Base-by-base conservation (phyloP, 2,113 vertebrate genomes). In the Tricholaema leucomelas region DNA sequence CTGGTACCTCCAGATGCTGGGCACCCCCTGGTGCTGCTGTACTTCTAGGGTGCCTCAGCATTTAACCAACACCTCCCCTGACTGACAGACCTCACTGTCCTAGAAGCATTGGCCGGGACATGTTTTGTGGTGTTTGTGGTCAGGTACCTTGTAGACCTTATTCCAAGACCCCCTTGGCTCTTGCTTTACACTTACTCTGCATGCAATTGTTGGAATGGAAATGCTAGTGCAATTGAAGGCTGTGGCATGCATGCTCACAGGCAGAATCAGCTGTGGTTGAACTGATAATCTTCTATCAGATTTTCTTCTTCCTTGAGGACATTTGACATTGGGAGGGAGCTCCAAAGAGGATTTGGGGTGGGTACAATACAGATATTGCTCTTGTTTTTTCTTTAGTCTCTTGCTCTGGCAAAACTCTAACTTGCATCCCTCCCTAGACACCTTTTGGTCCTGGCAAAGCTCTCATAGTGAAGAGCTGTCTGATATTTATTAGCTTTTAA, bases 1-100 rank as follows among this genome's bases (percentile, higher is more conserved):
- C 30, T 3, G 12, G 19, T 17, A 2, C 36, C 31, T 15, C 12
- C 20, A 6, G 63, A 38, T 5, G 0, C 33, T 6, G 33, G 61
- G 13, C 20, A 58, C 20, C 23, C 42, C 2, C 3, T 9, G n/a
- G 1, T 40, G 38, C 44, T n/a, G 8, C 0, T 3, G 18, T 18
- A 5, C 21, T 59, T 23, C 36, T 42, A 38, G 48, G 7, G 8
- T 58, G 14, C 27, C 28, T 44, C 30, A 15, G 38, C 25, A 25
- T 52, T 59, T 30, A 12, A 8, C 16, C 44, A 25, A 1, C 66
- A 8, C 30, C 19, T 59, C 40, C 60, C 17, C 21, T 16, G 48
- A 8, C 25, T 18, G 54, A 7, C 58, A 15, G 40, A 25, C 30
- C 10, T 4, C 4, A 2, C 1, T 8, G 15, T 9, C 66, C 54